Base-by-base conservation (phyloP, 2,797 vertebrate genomes). In the Eremophila alpestris region DNA sequence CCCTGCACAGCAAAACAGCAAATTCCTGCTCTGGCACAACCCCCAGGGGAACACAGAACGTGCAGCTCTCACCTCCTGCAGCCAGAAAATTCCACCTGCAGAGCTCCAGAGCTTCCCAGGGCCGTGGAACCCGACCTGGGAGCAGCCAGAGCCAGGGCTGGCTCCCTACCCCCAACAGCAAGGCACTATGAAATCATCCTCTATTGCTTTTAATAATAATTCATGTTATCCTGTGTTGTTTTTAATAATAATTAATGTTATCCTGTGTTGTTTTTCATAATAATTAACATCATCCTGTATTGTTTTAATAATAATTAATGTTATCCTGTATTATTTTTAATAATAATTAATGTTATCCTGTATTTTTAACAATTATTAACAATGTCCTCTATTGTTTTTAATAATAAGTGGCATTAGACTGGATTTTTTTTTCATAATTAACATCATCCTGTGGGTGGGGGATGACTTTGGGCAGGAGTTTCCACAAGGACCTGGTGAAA, bases 41-140 rank as follows among this genome's bases (percentile, higher is more conserved):
- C 11, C 51, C 16, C 10, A 3, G 30, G 8, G 5, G 17, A 63
- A 0, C 4, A 0, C 1, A 1, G 36, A 22, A 7, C 1, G 5
- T 4, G 22, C 43, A 48, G 51, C 20, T 6, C 4, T 10, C 43
- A 3, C 7, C 10, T 43, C 22, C 34, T 6, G 5, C 13, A 27
- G 30, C 3, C 69, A 52, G 46, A 9, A 26, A 26, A 43, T 3
- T 0, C 2, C n/a, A 7, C 2, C 52, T 22, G 29, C 16, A 13
- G 63, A 9, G 32, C 2, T 22, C 10, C 36, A 16, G 22, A 26
- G 27, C 24, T 21, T 30, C 32, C 46, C 32, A 18, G 46, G 16
- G 2, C 11, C 55, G 5, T 0, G 1, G 22, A 19, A 18, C 1
- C 21, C 48, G 9, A 1, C 11, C 38, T 12, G 46, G 4, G 5